Conservation (phyloP, 2,113 vertebrate genomes). For the Axis porcinus region DNA sequence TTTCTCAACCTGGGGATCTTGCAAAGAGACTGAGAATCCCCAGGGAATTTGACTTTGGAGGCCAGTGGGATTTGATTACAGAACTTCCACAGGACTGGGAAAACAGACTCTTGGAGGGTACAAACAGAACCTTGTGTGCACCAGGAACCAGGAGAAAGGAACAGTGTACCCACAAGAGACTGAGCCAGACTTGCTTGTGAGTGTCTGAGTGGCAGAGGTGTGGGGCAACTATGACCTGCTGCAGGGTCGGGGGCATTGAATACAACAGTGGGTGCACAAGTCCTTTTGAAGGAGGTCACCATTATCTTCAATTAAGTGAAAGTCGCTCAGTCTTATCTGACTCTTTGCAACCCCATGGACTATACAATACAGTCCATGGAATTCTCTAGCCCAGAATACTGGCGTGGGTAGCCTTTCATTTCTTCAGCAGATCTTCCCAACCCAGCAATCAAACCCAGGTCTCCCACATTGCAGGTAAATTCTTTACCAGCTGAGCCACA, state of each 20-base stretch:
- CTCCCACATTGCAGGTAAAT: neutral
- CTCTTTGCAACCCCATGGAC: neutral
- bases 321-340: neutral
- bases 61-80: neutral
- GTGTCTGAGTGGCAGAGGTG: neutral
- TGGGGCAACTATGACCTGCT: neutral
- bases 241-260: neutral
- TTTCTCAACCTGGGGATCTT: neutral
- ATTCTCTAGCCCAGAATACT: neutral
- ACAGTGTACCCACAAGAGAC: neutral
- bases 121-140: neutral
- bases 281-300: neutral
- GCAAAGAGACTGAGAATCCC: neutral
- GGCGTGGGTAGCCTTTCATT: neutral
- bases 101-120: neutral
- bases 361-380: neutral
- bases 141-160: neutral
- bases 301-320: neutral
- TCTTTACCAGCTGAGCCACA: neutral
- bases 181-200: neutral
- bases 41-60: neutral
- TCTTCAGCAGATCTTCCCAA: neutral
- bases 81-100: neutral
- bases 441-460: rapidly evolving
- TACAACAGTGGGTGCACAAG: neutral